Percentiles rank a stretch among this genome's conserved stretches.
phyloP scores from a whole-genome alignment of 2,113 vertebrate species.

The Orthonyx spaldingii region DNA sequence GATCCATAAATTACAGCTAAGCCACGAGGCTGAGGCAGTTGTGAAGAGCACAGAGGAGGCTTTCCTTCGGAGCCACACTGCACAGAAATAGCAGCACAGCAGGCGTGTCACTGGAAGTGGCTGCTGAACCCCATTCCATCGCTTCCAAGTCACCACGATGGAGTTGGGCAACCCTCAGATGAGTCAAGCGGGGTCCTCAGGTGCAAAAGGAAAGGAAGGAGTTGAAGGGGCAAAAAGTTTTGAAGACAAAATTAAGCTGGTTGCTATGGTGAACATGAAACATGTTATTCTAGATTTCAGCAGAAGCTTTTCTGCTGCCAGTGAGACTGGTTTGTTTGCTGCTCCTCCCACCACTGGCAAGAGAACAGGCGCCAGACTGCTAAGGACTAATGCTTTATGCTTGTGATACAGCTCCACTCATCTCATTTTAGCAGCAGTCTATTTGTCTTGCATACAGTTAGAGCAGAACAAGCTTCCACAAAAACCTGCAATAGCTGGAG shows the following conservation, averaged over 20 bases:
- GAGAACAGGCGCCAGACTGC: background rate
- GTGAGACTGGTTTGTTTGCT: background rate
- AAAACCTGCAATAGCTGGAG: background rate
- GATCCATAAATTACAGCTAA: constrained; percentile 20
- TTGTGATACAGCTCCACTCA: background rate
- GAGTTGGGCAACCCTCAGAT: background rate
- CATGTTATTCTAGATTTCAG: background rate
- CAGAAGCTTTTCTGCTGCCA: constrained; percentile 17
- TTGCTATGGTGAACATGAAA: background rate
- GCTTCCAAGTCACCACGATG: rapidly evolving
- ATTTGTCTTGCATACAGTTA: background rate
- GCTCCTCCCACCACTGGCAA: background rate
- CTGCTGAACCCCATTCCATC: background rate
- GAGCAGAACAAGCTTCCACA: background rate
- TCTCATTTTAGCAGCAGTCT: background rate
- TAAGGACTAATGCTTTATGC: background rate
- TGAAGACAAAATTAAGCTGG: background rate
- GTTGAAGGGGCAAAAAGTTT: background rate
- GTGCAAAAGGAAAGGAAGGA: background rate
- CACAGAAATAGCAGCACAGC: constrained; percentile 11
- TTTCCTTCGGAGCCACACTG: background rate
- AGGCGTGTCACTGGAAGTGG: background rate
- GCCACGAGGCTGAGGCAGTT: background rate
- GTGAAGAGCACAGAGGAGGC: background rate
- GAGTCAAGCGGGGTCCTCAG: background rate